Evolutionary conservation across 2,113 vertebrate genomes (phyloP).

Genomic region (Cyprinodon tularosa): DNA sequence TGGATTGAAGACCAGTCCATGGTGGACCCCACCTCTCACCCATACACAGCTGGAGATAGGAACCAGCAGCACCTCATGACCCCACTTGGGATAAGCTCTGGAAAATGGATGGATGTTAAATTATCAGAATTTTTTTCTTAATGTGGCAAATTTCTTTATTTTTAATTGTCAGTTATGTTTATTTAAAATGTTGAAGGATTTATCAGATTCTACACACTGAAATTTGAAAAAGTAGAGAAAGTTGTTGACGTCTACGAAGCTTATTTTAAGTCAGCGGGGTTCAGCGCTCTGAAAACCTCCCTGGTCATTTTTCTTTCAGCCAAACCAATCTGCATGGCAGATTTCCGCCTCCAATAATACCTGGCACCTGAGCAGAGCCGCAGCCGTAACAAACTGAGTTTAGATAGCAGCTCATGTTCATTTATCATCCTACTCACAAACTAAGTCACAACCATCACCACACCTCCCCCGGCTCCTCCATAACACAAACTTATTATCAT

Average conservation of each 20-base stretch:
- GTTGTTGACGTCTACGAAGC: constrained; percentile 3
- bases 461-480: background rate
- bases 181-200: too few relatives aligned
- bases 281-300: constrained; percentile 6
- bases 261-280: constrained; percentile 14
- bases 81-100: too few relatives aligned
- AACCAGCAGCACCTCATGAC: too few relatives aligned
- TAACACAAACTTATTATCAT: constrained; percentile 1
- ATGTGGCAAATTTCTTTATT: too few relatives aligned
- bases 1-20: too few relatives aligned
- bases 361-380: constrained; percentile 46
- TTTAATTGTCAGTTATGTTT: too few relatives aligned
- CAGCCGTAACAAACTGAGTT: constrained; percentile 38
- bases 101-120: too few relatives aligned
- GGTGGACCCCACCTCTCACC: too few relatives aligned
- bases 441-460: background rate
- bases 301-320: background rate
- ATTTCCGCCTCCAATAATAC: constrained; percentile 15
- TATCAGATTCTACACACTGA: background rate
- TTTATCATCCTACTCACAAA: constrained; percentile 35
- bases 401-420: constrained; percentile 40
- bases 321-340: constrained; percentile 43
- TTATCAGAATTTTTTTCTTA: too few relatives aligned
- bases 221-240: background rate
- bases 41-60: too few relatives aligned